These are phyloP conservation scores for Solea senegalensis DNA, from an alignment of 2,113 vertebrate genomes.

Conservation along the genomic window DNA sequence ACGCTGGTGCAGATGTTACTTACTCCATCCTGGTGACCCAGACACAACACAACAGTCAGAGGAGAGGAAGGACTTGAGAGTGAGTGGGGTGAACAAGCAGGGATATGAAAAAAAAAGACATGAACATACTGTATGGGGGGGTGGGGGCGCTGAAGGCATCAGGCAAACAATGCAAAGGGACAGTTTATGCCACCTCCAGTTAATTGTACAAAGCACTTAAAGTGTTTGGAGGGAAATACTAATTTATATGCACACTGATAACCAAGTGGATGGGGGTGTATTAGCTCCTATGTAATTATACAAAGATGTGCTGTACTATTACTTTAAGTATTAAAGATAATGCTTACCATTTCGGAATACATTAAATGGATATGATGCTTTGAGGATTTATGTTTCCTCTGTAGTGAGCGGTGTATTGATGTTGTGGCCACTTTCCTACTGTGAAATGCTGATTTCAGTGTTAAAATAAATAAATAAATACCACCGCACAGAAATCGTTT, in stretches of 20 bases:
- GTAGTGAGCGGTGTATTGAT: background rate
- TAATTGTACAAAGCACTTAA: slow-evolving; percentile 7
- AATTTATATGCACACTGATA: slow-evolving; percentile 3
- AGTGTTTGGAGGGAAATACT: background rate
- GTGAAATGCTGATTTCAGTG: slow-evolving; percentile 17
- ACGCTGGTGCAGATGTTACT: slow-evolving; percentile 83
- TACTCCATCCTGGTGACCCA: slow-evolving; percentile 91
- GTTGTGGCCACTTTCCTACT: slow-evolving; percentile 2
- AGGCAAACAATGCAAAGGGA: slow-evolving; percentile 23
- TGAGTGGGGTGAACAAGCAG: slow-evolving; percentile 69
- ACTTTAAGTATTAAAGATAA: background rate
- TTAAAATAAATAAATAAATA: slow-evolving; percentile 1
- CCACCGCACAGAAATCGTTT: slow-evolving; percentile 6
- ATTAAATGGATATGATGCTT: background rate
- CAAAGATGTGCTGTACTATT: too few species aligned
- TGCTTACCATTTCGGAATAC: background rate
- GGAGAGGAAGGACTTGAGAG: slow-evolving; percentile 74
- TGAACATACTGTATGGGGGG: slow-evolving; percentile 6
- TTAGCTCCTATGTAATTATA: too few species aligned
- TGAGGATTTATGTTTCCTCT: background rate
- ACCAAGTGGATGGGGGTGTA: background rate
- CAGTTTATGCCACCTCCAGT: background rate
- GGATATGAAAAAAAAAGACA: slow-evolving; percentile 40
- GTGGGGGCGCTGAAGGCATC: slow-evolving; percentile 12
- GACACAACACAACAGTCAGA: slow-evolving; percentile 82